Evolutionary conservation across 2,888 invertebrate genomes (phyloP).

Genomic region (Acleris laterana): DNA sequence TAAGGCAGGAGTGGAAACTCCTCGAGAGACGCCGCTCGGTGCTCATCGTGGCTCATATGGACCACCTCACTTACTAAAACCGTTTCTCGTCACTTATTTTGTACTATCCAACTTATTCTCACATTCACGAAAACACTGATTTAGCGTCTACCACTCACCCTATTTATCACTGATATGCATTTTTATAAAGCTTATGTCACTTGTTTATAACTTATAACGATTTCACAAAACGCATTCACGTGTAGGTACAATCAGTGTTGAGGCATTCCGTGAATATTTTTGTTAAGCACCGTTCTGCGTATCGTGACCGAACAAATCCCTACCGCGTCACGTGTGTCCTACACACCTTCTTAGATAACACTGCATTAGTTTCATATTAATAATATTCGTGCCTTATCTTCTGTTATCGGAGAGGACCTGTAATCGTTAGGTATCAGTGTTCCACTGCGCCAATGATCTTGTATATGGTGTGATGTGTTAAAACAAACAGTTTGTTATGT

Average conservation of each 20-base stretch:
- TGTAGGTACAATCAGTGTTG: conserved; percentile 1
- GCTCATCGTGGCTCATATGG: conserved; percentile 78
- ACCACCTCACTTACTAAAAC: conserved; percentile 49
- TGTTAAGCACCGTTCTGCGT: conserved; percentile 25
- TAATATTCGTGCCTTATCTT: conserved; percentile 55
- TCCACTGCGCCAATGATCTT: conserved; percentile 55
- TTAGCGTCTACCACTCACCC: conserved; percentile 6
- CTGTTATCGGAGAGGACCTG: conserved; percentile 63
- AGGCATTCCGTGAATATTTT: conserved; percentile 23
- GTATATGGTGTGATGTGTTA: conserved; percentile 37
- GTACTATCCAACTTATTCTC: conserved; percentile 8
- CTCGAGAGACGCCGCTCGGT: conserved; percentile 86
- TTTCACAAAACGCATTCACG: conserved; percentile 3
- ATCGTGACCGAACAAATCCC: conserved; percentile 27
- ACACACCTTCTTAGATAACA: conserved; percentile 57
- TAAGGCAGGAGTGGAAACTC: conserved; percentile 88
- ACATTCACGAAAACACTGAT: conserved; percentile 14
- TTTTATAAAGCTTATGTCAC: conserved; percentile 18
- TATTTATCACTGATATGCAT: conserved; percentile 5
- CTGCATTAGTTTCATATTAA: conserved; percentile 53
- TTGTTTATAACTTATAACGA: conserved; percentile 6
- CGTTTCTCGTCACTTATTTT: conserved; percentile 45
- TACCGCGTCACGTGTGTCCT: conserved; percentile 44
- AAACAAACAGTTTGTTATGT: conserved; percentile 37
- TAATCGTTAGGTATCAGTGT: conserved; percentile 56